A percentile compares a stretch with the other conserved stretches of the same genome.
Evolutionary conservation across 2,888 invertebrate genomes (phyloP).

Genomic region (Pomacea canaliculata): DNA sequence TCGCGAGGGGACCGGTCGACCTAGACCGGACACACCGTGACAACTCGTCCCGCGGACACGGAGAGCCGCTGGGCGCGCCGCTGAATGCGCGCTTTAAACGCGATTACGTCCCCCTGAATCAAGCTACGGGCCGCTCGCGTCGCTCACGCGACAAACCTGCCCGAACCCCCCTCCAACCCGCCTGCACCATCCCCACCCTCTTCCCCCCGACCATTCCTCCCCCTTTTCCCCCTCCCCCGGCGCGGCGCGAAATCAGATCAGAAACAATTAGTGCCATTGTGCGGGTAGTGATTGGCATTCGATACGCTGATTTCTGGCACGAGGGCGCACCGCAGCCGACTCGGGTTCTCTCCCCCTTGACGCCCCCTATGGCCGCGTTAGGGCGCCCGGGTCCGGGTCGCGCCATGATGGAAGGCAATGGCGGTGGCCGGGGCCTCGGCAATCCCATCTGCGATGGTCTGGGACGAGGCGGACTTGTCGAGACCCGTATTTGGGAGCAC

Average conservation of each 20-base stretch:
- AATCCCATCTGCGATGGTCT: no score
- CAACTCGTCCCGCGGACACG: not conserved
- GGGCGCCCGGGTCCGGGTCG: not conserved
- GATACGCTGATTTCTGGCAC: conserved; percentile 26
- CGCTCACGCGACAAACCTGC: conserved; percentile 16
- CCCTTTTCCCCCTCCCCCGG: no score
- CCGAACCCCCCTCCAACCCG: not conserved
- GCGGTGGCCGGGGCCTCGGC: no score
- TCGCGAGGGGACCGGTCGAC: not conserved
- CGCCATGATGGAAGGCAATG: no score
- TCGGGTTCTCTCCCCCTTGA: conserved; percentile 11
- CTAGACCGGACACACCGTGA: not conserved
- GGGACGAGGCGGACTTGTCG: no score
- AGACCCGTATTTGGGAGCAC: not conserved
- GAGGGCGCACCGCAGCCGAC: conserved; percentile 11
- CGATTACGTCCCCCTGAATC: conserved; percentile 5
- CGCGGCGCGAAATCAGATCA: conserved; percentile 23
- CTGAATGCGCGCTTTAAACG: conserved; percentile 3
- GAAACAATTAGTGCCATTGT: conserved; percentile 30
- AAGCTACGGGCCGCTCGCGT: not conserved
- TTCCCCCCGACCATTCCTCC: no score
- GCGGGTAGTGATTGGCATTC: conserved; percentile 27
- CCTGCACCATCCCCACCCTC: no score
- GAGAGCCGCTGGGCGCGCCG: not conserved
- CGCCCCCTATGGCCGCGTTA: not conserved